phyloP scores from a whole-genome alignment of 2,113 vertebrate genomes.

The Notiomystis cincta region DNA sequence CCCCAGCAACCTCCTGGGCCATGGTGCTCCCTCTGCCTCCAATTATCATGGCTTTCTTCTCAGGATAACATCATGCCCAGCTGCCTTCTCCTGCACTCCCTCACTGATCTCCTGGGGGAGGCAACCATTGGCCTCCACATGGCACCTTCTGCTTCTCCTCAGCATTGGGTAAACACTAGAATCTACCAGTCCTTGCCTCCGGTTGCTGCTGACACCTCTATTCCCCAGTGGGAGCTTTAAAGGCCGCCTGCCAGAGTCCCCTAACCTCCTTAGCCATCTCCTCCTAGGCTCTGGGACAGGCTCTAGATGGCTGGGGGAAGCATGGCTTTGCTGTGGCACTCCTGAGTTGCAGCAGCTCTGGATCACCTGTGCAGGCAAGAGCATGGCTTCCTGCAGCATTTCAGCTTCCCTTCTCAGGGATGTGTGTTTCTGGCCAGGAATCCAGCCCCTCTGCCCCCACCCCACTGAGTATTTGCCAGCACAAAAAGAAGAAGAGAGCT shows the following conservation, averaged over 20 bases:
- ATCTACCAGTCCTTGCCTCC: background rate
- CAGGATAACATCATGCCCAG: accelerated
- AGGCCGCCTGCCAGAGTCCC: background rate
- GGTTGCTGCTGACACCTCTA: background rate
- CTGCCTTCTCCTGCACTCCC: background rate
- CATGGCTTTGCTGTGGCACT: background rate
- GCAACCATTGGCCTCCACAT: background rate
- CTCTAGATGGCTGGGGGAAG: background rate
- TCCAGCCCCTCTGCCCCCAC: background rate
- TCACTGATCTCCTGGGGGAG: background rate
- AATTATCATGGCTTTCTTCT: background rate
- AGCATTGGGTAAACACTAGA: background rate
- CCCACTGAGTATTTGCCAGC: background rate
- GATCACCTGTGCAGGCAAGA: background rate
- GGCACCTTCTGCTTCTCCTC: background rate
- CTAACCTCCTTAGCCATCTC: background rate
- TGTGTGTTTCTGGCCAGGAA: background rate
- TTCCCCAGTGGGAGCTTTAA: background rate
- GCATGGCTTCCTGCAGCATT: background rate
- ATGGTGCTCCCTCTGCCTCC: background rate
- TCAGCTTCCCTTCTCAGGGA: background rate
- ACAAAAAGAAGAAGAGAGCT: background rate
- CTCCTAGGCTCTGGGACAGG: background rate
- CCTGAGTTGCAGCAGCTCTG: background rate
- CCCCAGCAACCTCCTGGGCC: background rate